These are phyloP conservation scores for Sialis fuliginosa DNA, from an alignment of 2,888 invertebrate species.

Conservation along the genomic window DNA sequence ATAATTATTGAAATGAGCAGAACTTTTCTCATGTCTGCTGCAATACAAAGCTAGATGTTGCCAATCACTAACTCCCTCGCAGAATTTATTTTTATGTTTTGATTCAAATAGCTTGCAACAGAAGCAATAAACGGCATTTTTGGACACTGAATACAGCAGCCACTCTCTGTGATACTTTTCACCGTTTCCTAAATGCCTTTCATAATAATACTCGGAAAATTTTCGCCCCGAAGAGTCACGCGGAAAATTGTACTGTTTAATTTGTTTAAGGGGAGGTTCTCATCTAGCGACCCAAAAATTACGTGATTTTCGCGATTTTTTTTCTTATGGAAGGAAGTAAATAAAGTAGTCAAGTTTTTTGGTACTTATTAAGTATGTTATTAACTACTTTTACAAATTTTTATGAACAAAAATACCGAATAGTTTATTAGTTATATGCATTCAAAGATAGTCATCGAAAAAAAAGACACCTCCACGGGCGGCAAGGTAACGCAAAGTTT, in stretches of 20 bases:
- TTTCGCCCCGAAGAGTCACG: slow-evolving; percentile 9
- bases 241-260: slow-evolving; percentile 10
- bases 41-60: slow-evolving; percentile 9
- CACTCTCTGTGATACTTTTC: slow-evolving; percentile 9
- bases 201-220: slow-evolving; percentile 8
- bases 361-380: too few relatives aligned
- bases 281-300: too few relatives aligned
- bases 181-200: slow-evolving; percentile 8
- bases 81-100: slow-evolving; percentile 6
- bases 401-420: too few relatives aligned
- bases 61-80: slow-evolving; percentile 8
- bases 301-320: too few relatives aligned
- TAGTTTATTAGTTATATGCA: too few relatives aligned
- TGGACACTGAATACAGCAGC: slow-evolving; percentile 7
- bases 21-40: slow-evolving; percentile 8
- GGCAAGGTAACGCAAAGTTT: too few relatives aligned
- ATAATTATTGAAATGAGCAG: slow-evolving; percentile 7
- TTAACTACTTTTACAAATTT: too few relatives aligned
- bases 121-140: slow-evolving; percentile 8
- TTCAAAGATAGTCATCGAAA: too few relatives aligned
- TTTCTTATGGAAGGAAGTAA: too few relatives aligned
- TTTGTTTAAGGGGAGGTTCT: slow-evolving; percentile 1
- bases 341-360: too few relatives aligned
- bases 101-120: slow-evolving; percentile 9
- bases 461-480: too few relatives aligned